Base-by-base conservation (phyloP, 2,797 vertebrate species). In the Pipistrellus nathusii region DNA sequence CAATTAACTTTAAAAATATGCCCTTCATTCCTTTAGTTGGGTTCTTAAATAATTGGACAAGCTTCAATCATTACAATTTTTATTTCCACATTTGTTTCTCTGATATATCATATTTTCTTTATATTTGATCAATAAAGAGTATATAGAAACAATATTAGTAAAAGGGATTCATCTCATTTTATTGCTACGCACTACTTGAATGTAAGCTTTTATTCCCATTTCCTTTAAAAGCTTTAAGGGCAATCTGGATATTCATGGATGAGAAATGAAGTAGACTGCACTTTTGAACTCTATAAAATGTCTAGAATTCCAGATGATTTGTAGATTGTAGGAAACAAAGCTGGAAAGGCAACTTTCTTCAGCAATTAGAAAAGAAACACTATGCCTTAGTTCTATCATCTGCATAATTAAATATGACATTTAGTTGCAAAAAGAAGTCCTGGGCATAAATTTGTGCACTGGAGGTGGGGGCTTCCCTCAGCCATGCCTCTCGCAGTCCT, bases 291-390 rank as follows among this genome's bases (percentile, higher is more conserved):
- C 48, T 62, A 12, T 27, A 44, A 62, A 80, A 35, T 13, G 12
- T 71, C 2, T 86, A 71, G 91, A 92, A 75, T 96, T 76, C 8
- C 23, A 57, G n/a, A 85, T 90, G 20, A 90, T 83, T 38, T 87
- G 48, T 69, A 38, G 1, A 71, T 15, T 57, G 12, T 32, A 91
- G 27, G 15, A 18, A 77, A 30, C 46, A 90, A 92, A 80, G 9
- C 30, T 78, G 78, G 25, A 87, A 91, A 87, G 17, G 15, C 38
- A 91, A 46, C 17, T 62, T 80, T 86, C 21, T 75, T 6, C 0
- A 80, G 53, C 82, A 83, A 44, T 92, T 92, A 75, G 7, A 25
- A 71, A 85, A 85, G 10, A 81, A 32, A 93, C 11, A 75, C 20
- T 83, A 46, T 38, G 4, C 0, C 17, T 80, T 76, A 7, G 10